phyloP scores from a whole-genome alignment of 1,140 invertebrate genomes.

The Colletes latitarsis region DNA sequence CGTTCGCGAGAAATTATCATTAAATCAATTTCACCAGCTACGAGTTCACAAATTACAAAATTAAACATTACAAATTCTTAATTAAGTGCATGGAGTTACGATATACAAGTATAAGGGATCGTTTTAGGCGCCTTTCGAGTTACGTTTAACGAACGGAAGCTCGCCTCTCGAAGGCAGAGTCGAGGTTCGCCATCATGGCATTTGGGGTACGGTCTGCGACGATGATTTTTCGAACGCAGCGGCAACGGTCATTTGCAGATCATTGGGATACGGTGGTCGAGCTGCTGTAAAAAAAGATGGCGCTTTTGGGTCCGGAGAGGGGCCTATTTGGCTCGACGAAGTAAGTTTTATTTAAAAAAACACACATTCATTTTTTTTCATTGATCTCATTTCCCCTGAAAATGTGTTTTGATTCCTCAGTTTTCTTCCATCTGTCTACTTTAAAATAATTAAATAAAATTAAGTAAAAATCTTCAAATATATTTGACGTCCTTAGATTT shows the following conservation, averaged over 20 bases:
- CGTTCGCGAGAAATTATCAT: too few relatives aligned
- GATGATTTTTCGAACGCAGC: constrained; percentile 87
- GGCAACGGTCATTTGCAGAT: constrained; percentile 85
- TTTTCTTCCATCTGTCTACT: too few relatives aligned
- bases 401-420: not conserved
- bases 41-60: too few relatives aligned
- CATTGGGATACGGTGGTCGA: constrained; percentile 83
- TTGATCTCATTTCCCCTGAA: too few relatives aligned
- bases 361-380: not conserved
- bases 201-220: constrained; percentile 91
- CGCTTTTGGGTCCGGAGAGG: constrained; percentile 80
- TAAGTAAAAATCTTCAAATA: too few relatives aligned
- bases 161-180: constrained; percentile 84
- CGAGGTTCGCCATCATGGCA: constrained; percentile 86
- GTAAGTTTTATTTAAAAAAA: constrained; percentile 54
- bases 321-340: constrained; percentile 89
- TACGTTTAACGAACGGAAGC: constrained; percentile 84
- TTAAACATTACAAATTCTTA: not conserved
- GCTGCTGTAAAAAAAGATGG: constrained; percentile 82
- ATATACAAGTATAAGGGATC: not conserved
- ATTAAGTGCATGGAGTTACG: not conserved
- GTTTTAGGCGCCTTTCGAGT: constrained; percentile 81
- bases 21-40: too few relatives aligned
- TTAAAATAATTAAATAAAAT: too few relatives aligned
- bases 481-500: too few relatives aligned